Conservation (phyloP, 2,113 vertebrate species). For the Nycticorax nycticorax region DNA sequence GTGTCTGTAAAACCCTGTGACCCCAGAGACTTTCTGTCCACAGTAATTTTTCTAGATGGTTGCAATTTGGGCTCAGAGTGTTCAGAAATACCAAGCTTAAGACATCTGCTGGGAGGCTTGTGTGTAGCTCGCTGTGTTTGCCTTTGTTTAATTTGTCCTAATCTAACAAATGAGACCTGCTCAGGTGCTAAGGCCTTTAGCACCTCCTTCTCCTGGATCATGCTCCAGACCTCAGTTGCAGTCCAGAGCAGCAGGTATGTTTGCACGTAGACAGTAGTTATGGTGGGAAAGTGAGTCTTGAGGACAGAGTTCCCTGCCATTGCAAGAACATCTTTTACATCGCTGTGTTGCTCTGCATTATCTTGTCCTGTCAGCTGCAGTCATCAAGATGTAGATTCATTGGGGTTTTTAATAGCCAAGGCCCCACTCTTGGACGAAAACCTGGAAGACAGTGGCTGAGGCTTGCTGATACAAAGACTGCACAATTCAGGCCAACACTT, state of each 20-base stretch:
- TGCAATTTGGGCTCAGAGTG: too few species aligned
- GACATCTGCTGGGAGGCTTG: too few species aligned
- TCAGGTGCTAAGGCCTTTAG: background rate
- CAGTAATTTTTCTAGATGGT: too few species aligned
- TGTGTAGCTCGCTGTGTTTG: too few species aligned
- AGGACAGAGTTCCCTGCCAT: background rate
- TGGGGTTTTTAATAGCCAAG: too few species aligned
- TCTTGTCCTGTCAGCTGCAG: background rate
- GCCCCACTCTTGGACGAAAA: background rate
- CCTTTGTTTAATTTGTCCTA: too few species aligned
- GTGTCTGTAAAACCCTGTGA: too few species aligned
- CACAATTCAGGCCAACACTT: background rate
- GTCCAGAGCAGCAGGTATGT: background rate
- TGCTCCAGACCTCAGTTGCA: background rate
- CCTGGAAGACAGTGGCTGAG: background rate
- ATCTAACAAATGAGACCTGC: background rate
- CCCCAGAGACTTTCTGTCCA: too few species aligned
- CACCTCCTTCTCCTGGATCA: background rate
- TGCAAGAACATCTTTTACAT: background rate
- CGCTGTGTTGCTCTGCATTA: background rate
- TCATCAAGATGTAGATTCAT: too few species aligned
- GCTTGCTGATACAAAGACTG: background rate
- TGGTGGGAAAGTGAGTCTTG: background rate
- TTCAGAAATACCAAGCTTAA: too few species aligned
- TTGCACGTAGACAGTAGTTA: background rate